Base-by-base conservation (phyloP, 2,113 vertebrate species). In the Bagarius yarrelli region DNA sequence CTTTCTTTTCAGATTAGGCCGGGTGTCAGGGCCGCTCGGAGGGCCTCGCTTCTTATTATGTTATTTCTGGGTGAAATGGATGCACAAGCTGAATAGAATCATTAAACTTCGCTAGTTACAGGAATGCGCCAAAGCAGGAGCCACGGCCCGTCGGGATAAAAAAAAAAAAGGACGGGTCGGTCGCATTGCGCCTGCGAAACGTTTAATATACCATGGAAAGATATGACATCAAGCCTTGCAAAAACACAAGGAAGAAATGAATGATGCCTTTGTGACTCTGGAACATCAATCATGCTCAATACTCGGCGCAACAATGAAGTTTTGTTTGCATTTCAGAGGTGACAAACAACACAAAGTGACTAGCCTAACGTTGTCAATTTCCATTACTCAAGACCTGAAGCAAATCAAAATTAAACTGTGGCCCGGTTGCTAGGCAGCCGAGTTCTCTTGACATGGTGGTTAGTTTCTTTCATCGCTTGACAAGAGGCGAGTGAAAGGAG, bases 401-500 rank as follows among this genome's bases (percentile, higher is more conserved):
- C 95, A 96, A 97, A 95, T 96, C 94, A 93, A 95, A 97, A 95
- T 96, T 98, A 97, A 97, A 98, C 96, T 94, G 94, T 97, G 95
- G 95, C 94, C 91, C 92, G 81, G 97, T 99, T 99, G 97, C 97
- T 95, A 98, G 96, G 98, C 96, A 99, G 94, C 96, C 86, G 94
- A 95, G 94, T 96, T 97, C 94, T 97, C 97, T 96, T 98, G 97
- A 98, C 95, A 98, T 97, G 97, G 96, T 98, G 97, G 96, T 97
- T 98, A 97, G 97, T 97, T 98, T 96, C 97, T 98, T 99, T 99
- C 97, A 99, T 90, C 91, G 89, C 94, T 93, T 97, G 96, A 99
- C 97, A 99, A 98, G 95, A 99, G 98, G 91, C 92, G 94, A 95
- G 94, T 97, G 95, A 99, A 99, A 97, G 94, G 96, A 97, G 95